Percentiles rank a stretch among this genome's conserved stretches.
These are phyloP conservation scores for Oryzias curvinotus DNA, from an alignment of 2,113 vertebrate species.

Conservation along the genomic window DNA sequence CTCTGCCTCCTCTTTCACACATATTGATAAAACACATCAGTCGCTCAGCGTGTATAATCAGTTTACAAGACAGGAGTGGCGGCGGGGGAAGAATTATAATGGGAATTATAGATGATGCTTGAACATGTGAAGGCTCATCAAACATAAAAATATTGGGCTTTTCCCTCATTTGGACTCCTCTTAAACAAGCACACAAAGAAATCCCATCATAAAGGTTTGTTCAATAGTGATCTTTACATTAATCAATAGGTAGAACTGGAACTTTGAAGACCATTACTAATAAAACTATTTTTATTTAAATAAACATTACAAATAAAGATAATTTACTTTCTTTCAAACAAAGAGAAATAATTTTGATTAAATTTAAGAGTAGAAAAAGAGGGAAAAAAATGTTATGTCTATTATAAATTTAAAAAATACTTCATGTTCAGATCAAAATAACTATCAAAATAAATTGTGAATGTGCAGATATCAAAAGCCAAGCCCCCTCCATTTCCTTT, in stretches of 20 bases:
- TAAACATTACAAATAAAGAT: neutral
- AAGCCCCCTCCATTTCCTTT: constrained; percentile 1
- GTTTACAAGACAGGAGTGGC: constrained; percentile 44
- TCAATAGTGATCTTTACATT: neutral
- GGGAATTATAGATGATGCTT: constrained; percentile 42
- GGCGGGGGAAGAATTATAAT: constrained; percentile 34
- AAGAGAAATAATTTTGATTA: neutral
- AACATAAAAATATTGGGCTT: neutral
- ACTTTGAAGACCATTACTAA: neutral
- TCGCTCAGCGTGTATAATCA: constrained; percentile 40
- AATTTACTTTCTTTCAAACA: neutral
- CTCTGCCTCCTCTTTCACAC: constrained; percentile 25
- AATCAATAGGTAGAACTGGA: neutral
- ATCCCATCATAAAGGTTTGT: too few species aligned
- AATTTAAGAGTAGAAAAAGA: neutral
- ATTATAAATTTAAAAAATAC: too few species aligned
- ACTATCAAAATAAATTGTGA: neutral
- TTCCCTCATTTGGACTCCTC: too few species aligned
- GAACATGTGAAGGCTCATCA: constrained; percentile 18
- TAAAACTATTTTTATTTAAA: neutral
- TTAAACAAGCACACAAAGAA: too few species aligned
- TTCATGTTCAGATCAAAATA: too few species aligned
- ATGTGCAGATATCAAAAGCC: neutral
- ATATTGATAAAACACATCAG: constrained; percentile 43
- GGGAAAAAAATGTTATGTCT: neutral